phyloP scores from a whole-genome alignment of 2,113 vertebrate species.

The Melanerpes aurifrons region DNA sequence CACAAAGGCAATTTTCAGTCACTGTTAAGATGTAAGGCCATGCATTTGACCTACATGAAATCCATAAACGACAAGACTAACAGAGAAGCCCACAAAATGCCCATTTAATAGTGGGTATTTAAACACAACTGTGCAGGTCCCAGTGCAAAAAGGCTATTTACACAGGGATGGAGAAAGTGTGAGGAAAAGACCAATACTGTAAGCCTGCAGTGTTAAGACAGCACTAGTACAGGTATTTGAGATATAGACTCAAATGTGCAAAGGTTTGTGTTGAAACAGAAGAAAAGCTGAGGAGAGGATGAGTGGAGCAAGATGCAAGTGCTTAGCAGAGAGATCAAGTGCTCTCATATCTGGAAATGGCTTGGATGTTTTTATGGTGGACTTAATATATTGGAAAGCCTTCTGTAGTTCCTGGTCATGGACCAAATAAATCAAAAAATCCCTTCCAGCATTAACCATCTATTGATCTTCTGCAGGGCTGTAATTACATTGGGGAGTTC shows the following conservation, averaged over 20 bases:
- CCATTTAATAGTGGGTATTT: neutral
- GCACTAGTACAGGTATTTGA: neutral
- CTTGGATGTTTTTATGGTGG: slow-evolving; percentile 14
- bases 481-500: slow-evolving; percentile 56
- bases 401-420: slow-evolving; percentile 26
- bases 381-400: slow-evolving; percentile 39
- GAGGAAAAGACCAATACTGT: neutral
- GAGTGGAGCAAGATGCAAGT: neutral
- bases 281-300: slow-evolving; percentile 1
- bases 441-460: slow-evolving; percentile 46
- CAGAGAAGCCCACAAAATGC: neutral
- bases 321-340: slow-evolving; percentile 32
- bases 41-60: neutral
- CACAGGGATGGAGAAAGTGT: neutral
- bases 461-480: slow-evolving; percentile 52
- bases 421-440: slow-evolving; percentile 53
- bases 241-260: neutral
- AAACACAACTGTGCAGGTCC: neutral
- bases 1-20: neutral
- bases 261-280: slow-evolving; percentile 11
- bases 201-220: neutral
- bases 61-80: neutral
- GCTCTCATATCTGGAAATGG: neutral
- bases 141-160: neutral
- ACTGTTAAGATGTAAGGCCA: neutral